A percentile compares a stretch with the other conserved stretches of the same genome.
phyloP scores from a whole-genome alignment of 1,140 invertebrate species.

The Bradysia coprophila region DNA sequence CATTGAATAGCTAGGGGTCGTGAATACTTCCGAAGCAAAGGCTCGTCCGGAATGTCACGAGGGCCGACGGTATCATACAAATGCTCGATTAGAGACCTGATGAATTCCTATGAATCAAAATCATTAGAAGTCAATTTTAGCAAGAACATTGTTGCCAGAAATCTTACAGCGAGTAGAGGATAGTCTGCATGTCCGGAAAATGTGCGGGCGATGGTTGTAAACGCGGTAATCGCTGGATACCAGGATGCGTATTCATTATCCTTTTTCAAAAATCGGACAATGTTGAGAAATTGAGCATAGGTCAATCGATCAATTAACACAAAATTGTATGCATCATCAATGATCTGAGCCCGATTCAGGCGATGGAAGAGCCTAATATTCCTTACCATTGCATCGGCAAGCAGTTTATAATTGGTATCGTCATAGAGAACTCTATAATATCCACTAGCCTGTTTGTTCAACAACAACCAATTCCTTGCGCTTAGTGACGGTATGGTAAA shows the following conservation, averaged over 20 bases:
- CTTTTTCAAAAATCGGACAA: conserved; percentile 31
- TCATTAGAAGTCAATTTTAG: too few species aligned
- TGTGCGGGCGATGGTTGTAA: neutral
- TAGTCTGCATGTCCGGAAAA: neutral
- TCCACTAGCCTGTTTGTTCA: conserved; percentile 39
- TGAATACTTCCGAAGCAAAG: neutral
- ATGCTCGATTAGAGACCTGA: neutral
- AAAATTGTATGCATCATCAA: conserved; percentile 55
- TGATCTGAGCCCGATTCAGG: conserved; percentile 54
- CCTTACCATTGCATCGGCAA: conserved; percentile 25
- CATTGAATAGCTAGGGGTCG: neutral
- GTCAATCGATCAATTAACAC: conserved; percentile 32
- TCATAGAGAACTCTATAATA: conserved; percentile 46
- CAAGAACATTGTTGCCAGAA: too few species aligned
- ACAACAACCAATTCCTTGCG: conserved; percentile 30
- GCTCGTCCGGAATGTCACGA: neutral
- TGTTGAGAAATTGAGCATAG: conserved; percentile 23
- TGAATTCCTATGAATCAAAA: neutral
- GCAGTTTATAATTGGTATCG: conserved; percentile 30
- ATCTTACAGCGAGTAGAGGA: neutral
- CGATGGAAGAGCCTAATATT: conserved; percentile 32
- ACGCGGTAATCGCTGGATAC: conserved; percentile 26
- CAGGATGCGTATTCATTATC: conserved; percentile 41
- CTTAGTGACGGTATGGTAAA: conserved; percentile 9
- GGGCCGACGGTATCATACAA: neutral